phyloP scores from a whole-genome alignment of 1,140 invertebrate species.

The Trichomalopsis sarcophagae region DNA sequence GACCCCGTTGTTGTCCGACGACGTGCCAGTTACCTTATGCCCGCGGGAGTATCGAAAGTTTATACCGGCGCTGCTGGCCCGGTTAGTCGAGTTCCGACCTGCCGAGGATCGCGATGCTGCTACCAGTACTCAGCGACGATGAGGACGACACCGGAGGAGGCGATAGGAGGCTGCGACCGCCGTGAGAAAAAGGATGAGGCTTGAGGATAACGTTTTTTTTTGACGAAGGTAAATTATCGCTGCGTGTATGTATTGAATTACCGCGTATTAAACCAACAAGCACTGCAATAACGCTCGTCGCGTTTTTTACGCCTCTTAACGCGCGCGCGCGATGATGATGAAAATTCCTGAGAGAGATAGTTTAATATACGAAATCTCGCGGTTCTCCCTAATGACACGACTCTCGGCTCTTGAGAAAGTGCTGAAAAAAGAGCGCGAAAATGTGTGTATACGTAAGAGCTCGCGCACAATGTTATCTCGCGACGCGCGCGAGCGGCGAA shows the following conservation, averaged over 20 bases:
- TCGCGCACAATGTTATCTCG: constrained; percentile 50
- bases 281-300: neutral
- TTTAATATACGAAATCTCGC: constrained; percentile 50
- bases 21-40: constrained; percentile 21
- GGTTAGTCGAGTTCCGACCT: neutral
- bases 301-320: neutral
- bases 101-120: neutral
- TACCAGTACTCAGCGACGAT: neutral
- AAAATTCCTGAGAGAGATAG: constrained; percentile 31
- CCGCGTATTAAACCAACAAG: neutral
- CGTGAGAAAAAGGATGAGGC: neutral
- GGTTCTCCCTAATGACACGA: constrained; percentile 33
- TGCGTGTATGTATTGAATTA: no score
- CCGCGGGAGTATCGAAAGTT: constrained; percentile 2
- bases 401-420: constrained; percentile 10
- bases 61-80: neutral
- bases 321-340: constrained; percentile 30
- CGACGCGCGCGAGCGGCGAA: neutral
- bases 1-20: neutral
- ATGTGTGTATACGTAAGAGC: neutral
- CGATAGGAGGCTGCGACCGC: neutral
- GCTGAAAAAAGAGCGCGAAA: neutral
- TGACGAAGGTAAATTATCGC: neutral
- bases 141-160: neutral
- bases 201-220: no score